phyloP scores from a whole-genome alignment of 2,113 vertebrate species.

The Toxotes chatareus region DNA sequence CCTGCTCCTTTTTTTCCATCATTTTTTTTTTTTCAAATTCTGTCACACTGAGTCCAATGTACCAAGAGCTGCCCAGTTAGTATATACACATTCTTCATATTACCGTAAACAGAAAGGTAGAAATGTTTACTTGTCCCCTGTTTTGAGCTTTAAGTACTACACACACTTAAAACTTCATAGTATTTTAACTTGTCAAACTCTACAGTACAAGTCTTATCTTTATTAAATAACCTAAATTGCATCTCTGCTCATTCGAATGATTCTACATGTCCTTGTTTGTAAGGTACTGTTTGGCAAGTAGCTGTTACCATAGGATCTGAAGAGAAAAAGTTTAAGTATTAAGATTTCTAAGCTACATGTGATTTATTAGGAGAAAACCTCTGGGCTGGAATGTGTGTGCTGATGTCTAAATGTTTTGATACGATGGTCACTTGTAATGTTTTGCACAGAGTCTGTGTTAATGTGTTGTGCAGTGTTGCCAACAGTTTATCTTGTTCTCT shows the following conservation, averaged over 20 bases:
- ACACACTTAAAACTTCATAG: background rate
- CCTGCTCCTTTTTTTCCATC: conserved; percentile 56
- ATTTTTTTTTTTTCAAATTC: conserved; percentile 32
- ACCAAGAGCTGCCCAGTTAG: conserved; percentile 18
- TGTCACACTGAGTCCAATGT: conserved; percentile 36
- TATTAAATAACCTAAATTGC: background rate
- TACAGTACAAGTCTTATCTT: background rate
- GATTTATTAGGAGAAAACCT: conserved; percentile 5
- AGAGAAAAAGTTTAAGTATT: background rate
- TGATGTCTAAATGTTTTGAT: background rate
- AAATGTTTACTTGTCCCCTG: conserved; percentile 35
- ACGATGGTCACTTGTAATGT: background rate
- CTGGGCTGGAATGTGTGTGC: background rate
- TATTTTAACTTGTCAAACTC: background rate
- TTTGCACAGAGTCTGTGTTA: conserved; percentile 15
- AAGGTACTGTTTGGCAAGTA: background rate
- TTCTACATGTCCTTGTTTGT: background rate
- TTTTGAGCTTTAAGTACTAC: conserved; percentile 5
- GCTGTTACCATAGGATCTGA: background rate
- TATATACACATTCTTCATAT: conserved; percentile 35
- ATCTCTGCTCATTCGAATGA: conserved; percentile 23
- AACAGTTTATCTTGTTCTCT: background rate
- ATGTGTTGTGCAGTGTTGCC: background rate
- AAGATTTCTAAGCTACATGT: background rate
- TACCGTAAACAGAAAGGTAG: conserved; percentile 37